A percentile compares a stretch with the other conserved stretches of the same genome.
Conservation (phyloP, 1,140 invertebrate genomes). For the Penaeus chinensis region DNA sequence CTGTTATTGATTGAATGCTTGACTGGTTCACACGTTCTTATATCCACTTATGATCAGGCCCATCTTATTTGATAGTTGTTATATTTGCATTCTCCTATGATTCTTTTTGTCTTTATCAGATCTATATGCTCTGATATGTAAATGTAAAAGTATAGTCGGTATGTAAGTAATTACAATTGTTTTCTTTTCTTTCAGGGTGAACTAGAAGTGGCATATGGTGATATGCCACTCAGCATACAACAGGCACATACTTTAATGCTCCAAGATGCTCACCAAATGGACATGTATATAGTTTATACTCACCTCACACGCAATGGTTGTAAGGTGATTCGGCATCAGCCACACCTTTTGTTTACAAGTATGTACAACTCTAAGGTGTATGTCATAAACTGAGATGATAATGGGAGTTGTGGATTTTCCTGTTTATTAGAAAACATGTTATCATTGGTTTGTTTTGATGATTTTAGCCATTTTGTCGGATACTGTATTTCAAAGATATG, state of each 20-base stretch:
- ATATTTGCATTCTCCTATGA: too few relatives aligned
- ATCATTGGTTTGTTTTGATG: too few relatives aligned
- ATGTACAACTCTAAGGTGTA: conserved; percentile 2
- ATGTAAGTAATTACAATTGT: not conserved
- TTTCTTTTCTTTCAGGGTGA: conserved; percentile 25
- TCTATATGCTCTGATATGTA: too few relatives aligned
- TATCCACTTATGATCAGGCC: too few relatives aligned
- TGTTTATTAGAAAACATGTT: too few relatives aligned
- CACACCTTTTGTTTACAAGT: conserved; percentile 45
- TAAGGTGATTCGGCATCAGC: conserved; percentile 49
- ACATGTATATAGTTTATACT: conserved; percentile 42
- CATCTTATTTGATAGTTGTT: too few relatives aligned
- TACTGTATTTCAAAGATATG: too few relatives aligned
- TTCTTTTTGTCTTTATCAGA: too few relatives aligned
- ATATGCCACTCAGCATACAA: conserved; percentile 37
- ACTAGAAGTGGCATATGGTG: conserved; percentile 35
- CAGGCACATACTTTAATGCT: conserved; percentile 38
- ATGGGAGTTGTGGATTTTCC: not conserved
- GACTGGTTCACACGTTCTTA: too few relatives aligned
- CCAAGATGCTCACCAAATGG: conserved; percentile 36
- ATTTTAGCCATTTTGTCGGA: too few relatives aligned
- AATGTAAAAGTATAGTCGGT: too few relatives aligned
- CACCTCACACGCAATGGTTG: conserved; percentile 44
- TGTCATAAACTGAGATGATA: not conserved
- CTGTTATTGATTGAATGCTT: too few relatives aligned